Evolutionary conservation across 53 echinoderm and acorn worm species (phyloP), one percentile per base, ranked within the genome.

Genomic region (Mesocentrotus franciscanus): DNA sequence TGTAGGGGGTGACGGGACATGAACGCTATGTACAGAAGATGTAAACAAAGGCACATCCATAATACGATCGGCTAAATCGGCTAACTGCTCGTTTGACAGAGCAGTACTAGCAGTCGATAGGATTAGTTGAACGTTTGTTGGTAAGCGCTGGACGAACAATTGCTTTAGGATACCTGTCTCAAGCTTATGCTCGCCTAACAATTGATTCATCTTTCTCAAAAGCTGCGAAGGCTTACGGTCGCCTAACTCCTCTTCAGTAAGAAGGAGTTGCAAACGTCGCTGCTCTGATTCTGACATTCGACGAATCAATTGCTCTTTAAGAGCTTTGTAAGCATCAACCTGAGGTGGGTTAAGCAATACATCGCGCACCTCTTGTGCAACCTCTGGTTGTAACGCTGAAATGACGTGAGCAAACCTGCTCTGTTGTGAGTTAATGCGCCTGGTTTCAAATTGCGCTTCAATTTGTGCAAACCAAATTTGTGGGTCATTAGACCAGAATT

Each of bases 311-410:
- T 95, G 61, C 17, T 55, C 35, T 24, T 61, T 81, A 8, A 83
- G 61, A 60, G 18, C 10, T 6, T 72, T 60, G 70, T 81, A 83
- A 16, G 81, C 22, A 8, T 91, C 16, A 5, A 1, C 66, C 32
- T 42, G 14, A 4, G 89, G 95, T 11, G 87, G 87, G 39, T 26
- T 36, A 13, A 95, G 22, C 2, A 95, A 27, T n/a, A 97, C 56
- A 30, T 96, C 97, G 24, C 96, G 68, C 18, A 97, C 96, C 81
- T 97, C 97, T 27, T 92, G 93, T 20, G 97, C 97, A 26, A 96
- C 26, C 30, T 97, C 95, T 16, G 95, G 96, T 84, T 96, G 96
- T 11, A 96, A 56, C 26, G 97, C 32, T 16, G 35, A 32, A 15
- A 78, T 16, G 5, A 78, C 35, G 34, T 78, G 20, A 95, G 85